These are phyloP conservation scores for Trissolcus japonicus DNA, from an alignment of 2,888 invertebrate genomes.

Conservation along the genomic window DNA sequence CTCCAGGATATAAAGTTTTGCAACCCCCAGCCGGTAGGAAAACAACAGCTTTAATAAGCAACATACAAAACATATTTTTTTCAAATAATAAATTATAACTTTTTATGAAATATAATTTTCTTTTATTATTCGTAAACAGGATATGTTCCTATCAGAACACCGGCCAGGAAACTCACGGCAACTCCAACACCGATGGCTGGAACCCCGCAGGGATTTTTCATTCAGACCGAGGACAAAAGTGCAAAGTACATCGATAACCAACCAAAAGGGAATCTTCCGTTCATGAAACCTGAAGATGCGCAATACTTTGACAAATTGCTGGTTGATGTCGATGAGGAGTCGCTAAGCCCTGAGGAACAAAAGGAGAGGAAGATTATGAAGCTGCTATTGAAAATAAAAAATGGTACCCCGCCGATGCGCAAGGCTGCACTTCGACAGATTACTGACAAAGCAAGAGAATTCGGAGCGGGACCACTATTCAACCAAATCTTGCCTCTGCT, in stretches of 20 bases:
- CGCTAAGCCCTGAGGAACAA: conserved; percentile 95
- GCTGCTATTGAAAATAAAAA: conserved; percentile 97
- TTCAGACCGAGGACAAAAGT: conserved; percentile 92
- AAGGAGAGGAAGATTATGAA: conserved; percentile 99
- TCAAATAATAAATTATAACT: neutral
- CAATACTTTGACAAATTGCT: conserved; percentile 99
- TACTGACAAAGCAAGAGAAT: conserved; percentile 98
- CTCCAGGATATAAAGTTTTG: conserved; percentile 97
- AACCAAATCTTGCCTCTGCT: conserved; percentile 98
- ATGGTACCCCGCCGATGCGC: conserved; percentile 99
- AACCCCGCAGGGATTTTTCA: conserved; percentile 95
- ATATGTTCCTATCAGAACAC: conserved; percentile 97
- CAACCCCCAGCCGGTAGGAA: conserved; percentile 90
- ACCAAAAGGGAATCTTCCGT: conserved; percentile 97
- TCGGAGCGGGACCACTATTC: conserved; percentile 98
- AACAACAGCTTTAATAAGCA: neutral
- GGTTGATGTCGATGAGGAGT: conserved; percentile 98
- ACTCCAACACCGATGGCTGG: conserved; percentile 98
- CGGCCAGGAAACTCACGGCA: conserved; percentile 96
- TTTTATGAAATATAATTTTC: neutral
- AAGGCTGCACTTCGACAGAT: conserved; percentile 98
- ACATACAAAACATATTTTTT: neutral
- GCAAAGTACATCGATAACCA: conserved; percentile 96
- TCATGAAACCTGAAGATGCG: conserved; percentile 98
- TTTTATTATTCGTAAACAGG: conserved; percentile 74